Evolutionary conservation across 2,888 invertebrate species (phyloP).

Genomic region (Macaria liturata): DNA sequence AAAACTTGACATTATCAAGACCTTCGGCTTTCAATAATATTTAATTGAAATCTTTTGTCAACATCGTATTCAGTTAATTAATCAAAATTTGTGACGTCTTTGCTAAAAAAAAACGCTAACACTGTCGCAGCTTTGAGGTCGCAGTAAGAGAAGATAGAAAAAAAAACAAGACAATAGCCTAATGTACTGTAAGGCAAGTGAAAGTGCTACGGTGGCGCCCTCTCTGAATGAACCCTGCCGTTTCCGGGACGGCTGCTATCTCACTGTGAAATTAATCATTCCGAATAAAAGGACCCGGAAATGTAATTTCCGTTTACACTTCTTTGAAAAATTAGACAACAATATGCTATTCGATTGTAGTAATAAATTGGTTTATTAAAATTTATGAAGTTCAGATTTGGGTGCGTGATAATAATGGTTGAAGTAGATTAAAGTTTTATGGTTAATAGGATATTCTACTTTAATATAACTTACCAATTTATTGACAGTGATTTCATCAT

Average conservation of each 20-base stretch:
- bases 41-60: too few relatives aligned
- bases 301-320: constrained; percentile 73
- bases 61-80: too few relatives aligned
- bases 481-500: too few relatives aligned
- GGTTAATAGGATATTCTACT: too few relatives aligned
- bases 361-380: constrained; percentile 19
- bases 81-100: too few relatives aligned
- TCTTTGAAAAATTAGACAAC: constrained; percentile 76
- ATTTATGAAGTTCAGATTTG: constrained; percentile 8
- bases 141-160: too few relatives aligned
- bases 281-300: constrained; percentile 42
- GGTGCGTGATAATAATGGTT: background rate
- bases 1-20: too few relatives aligned
- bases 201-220: constrained; percentile 4
- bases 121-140: too few relatives aligned
- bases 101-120: too few relatives aligned
- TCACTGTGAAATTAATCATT: constrained; percentile 26
- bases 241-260: constrained; percentile 22
- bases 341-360: constrained; percentile 53
- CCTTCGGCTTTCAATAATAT: too few relatives aligned
- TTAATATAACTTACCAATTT: too few relatives aligned
- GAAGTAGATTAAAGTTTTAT: too few relatives aligned
- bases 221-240: constrained; percentile 21
- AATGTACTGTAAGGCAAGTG: constrained; percentile 5
- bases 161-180: constrained; percentile 5